Percentiles rank a stretch among this genome's conserved stretches.
Conservation (phyloP, 2,888 invertebrate species). For the Pilophorus perplexus region DNA sequence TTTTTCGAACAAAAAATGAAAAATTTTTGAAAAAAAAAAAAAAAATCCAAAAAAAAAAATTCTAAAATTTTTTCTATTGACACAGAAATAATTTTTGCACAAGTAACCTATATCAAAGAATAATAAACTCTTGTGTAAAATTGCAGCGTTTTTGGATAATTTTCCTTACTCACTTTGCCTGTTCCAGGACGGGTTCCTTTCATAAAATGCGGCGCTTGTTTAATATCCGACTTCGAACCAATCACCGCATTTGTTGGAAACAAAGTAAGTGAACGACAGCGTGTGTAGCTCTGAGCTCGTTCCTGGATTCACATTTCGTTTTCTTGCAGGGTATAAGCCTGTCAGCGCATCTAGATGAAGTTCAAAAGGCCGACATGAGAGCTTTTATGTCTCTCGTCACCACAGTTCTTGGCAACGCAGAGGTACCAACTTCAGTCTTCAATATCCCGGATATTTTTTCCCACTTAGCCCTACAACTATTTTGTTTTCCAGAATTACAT, state of each 20-base stretch:
- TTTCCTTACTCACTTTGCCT: too few relatives aligned
- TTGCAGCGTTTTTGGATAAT: too few relatives aligned
- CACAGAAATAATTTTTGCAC: too few relatives aligned
- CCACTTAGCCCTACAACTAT: too few relatives aligned
- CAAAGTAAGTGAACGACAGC: slow-evolving; percentile 64
- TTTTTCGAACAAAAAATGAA: too few relatives aligned
- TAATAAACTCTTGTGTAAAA: too few relatives aligned
- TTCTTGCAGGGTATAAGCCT: slow-evolving; percentile 74
- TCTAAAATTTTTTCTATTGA: too few relatives aligned
- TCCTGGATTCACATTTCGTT: neutral
- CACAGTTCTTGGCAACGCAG: slow-evolving; percentile 85
- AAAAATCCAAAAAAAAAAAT: too few relatives aligned
- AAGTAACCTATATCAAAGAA: too few relatives aligned
- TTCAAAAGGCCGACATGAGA: slow-evolving; percentile 84
- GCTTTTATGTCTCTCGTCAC: slow-evolving; percentile 90
- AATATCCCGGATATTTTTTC: slow-evolving; percentile 47
- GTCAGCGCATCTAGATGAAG: slow-evolving; percentile 66
- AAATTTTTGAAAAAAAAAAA: too few relatives aligned
- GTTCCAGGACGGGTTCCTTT: slow-evolving; percentile 82
- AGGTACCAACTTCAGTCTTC: too few relatives aligned
- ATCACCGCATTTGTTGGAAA: slow-evolving; percentile 85
- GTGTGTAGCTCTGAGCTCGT: neutral
- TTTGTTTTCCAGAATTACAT: slow-evolving; percentile 72
- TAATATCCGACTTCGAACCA: slow-evolving; percentile 86
- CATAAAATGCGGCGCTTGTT: slow-evolving; percentile 82